Evolutionary conservation across 2,113 vertebrate species (phyloP).

Genomic region (Daubentonia madagascariensis): DNA sequence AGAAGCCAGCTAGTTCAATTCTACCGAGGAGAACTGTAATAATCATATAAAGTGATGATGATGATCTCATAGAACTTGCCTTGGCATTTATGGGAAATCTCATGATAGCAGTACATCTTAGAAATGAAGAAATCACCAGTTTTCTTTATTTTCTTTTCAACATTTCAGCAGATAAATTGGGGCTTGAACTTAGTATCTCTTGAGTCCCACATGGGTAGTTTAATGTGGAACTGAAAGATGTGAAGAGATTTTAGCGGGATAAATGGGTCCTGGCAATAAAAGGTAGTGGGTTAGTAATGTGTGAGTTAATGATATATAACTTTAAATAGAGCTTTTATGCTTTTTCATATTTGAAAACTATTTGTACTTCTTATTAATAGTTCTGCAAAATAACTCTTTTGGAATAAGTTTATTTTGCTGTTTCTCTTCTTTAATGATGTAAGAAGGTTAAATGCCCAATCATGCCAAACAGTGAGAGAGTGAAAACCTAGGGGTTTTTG

Average conservation of each 20-base stretch:
- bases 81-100: conserved; percentile 2
- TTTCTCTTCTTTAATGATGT: background rate
- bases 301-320: background rate
- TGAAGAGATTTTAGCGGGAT: background rate
- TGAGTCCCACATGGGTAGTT: background rate
- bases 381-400: background rate
- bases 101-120: background rate
- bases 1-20: conserved; percentile 11
- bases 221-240: background rate
- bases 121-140: background rate
- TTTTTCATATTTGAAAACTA: background rate
- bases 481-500: background rate
- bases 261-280: background rate
- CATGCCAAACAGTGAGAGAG: background rate
- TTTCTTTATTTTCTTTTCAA: conserved; percentile 16
- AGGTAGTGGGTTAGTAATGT: background rate
- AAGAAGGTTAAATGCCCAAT: background rate
- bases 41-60: background rate
- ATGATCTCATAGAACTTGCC: background rate
- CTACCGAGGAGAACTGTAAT: background rate
- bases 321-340: background rate
- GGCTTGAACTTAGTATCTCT: background rate
- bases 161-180: background rate
- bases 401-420: background rate
- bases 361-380: conserved; percentile 24